Evolutionary conservation across 2,113 vertebrate genomes (phyloP), one percentile per base, ranked within the genome.

Genomic region (Tilapia sparmanii): DNA sequence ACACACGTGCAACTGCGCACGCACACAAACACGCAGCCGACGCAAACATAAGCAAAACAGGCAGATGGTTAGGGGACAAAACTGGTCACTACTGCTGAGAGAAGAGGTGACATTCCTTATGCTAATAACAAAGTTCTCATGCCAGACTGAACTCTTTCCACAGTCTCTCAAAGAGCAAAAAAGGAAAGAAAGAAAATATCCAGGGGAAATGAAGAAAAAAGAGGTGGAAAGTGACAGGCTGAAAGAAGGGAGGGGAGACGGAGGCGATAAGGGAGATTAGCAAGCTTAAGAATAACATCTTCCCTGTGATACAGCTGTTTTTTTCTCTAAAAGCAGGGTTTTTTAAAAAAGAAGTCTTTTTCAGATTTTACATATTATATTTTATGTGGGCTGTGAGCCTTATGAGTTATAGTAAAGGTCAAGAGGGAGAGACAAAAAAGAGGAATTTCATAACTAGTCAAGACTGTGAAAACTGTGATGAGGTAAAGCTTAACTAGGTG

Each of bases 51-150:
- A 66, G 76, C 50, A 6, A 88, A 86, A 86, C 84, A 93, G 87
- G 78, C 94, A 96, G 94, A 93, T 95, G 94, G 95, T 85, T 40
- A 55, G 86, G 83, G 86, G 85, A 86, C 86, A 86, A 59, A 45
- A 57, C n/a, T 76, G 61, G 81, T 86, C 73, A 80, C 24, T 53
- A 54, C 82, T 76, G 86, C 83, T 89, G 83, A 93, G 57, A 66
- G 89, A 87, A 90, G 93, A 95, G 92, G 95, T 96, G 93, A 96
- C 94, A 93, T 93, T 95, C 84, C 54, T 90, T 88, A 96, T 95
- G 94, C 85, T 94, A 94, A 96, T 94, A 80, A 57, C 29, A 88
- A 90, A 92, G 91, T 91, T 91, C 24, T 80, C 59, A 10, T 91
- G 87, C 91, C 80, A 87, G 80, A 80, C 66, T 76, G 18, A 87